Evolutionary conservation across 2,113 vertebrate species (phyloP), one percentile per base, ranked within the genome.

Genomic region (Ibidorhyncha struthersii): DNA sequence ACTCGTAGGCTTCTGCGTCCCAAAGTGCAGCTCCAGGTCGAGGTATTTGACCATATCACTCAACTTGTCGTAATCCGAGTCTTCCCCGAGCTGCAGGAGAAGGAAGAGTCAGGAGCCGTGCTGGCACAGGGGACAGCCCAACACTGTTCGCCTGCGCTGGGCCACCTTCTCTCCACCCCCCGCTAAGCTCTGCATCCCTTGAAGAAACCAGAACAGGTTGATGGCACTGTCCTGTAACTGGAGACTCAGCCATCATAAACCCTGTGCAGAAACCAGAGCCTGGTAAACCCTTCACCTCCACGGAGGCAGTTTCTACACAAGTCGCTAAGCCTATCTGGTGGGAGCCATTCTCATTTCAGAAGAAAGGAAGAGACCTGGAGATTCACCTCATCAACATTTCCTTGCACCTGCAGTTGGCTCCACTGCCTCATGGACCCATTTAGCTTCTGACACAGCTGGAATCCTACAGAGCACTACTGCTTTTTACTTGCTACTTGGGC

Each of bases 41-140:
- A 99, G 98, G 97, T 99, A 99, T 83, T 99, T 99, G 96, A 99
- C 99, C 99, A 99, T 99, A 86, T 99, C 99, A 9, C 99, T 99
- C 94, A 99, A 97, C 82, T 99, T 99, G 56, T 99, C 99, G 4
- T 99, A 99, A 85, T 99, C 99, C 0, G 99, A 99, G 95, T 99
- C 99, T 49, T 99, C 99, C 47, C 99, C 99, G 8, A 99, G 96
- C 99, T 99, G 95, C 49, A 38, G 90, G 85, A 87, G 36, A 36
- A 91, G 38, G 43, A 49, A 73, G 45, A 45, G 59, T 56, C 56
- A 55, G 80, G 63, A 36, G 65, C 45, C 1, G 10, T 4, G n/a
- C 49, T 16, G 79, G 38, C 9, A 0, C 32, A 4, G 55, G 77
- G 38, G 15, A 26, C 41, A 71, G 45, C 53, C 40, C 0, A 0